Evolutionary conservation across 1,140 invertebrate genomes (phyloP), one percentile per base, ranked within the genome.

Genomic region (Drosophila parabipectinata): DNA sequence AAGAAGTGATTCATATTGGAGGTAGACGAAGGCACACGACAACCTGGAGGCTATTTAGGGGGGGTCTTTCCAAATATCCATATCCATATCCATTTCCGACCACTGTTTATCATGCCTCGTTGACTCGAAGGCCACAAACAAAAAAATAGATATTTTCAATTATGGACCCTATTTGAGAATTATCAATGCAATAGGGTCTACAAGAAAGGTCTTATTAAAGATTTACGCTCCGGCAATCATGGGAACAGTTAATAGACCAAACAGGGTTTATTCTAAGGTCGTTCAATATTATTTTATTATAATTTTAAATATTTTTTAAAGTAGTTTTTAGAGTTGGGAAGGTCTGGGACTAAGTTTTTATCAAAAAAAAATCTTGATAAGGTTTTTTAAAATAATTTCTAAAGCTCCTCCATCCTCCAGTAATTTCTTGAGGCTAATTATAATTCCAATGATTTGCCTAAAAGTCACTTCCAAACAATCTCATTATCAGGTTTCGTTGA

Each of bases 1-100:
- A 72, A 76, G 69, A 60, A 48, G 55, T 55, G 45, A 66, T 15
- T 52, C 28, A 26, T 24, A 21, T 18, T n/a, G 12, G 37, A 67
- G 55, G 62, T 48, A 55, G 32, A 6, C 64, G 56, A 48, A 21
- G 18, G 21, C 21, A 21, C 21, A 21, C 21, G 21, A 3, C 21
- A 3, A 14, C 4, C 7, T 4, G 44, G 44, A 21, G 56, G 2
- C 41, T 18, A 44, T 37, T 28, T 21, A n/a, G 51, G 58, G 62
- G 51, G 59, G 58, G 39, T 54, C 39, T 55, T 21, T 24, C n/a
- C 28, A 69, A 62, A 51, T 55, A 10, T 47, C n/a, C 28, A 69
- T 56, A 51, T 34, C 18, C 50, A 32, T 32, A 37, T 48, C 44
- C 1, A 47, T 9, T 45, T 32, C 28, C 47, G 15, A 44, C 34